Conservation (phyloP, 2,888 invertebrate species). For the Hypercompe scribonia region DNA sequence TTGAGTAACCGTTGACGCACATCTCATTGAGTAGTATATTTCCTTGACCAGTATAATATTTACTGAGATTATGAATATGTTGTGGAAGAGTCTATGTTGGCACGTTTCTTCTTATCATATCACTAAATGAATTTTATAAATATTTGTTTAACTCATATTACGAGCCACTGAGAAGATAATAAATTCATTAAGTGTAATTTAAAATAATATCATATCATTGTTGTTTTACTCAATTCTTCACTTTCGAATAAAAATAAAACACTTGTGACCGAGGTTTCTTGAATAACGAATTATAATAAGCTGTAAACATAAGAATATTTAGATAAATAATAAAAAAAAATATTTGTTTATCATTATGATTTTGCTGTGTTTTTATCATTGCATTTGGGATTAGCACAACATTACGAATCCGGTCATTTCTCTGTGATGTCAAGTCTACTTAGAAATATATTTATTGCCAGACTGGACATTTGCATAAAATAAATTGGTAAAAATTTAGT, state of each 20-base stretch:
- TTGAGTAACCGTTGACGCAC: neutral
- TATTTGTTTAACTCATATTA: neutral
- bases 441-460: no score
- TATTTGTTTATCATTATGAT: no score
- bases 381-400: no score
- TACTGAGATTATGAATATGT: neutral
- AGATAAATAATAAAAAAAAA: no score
- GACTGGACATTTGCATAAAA: no score
- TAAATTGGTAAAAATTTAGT: no score
- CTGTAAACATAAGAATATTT: no score
- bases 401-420: no score
- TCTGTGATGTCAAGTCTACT: no score
- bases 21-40: neutral
- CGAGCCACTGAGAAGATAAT: neutral
- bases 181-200: neutral
- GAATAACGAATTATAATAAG: neutral
- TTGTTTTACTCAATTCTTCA: neutral
- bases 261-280: neutral
- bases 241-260: no score
- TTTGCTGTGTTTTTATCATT: no score
- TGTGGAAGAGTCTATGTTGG: neutral
- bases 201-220: neutral
- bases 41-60: neutral
- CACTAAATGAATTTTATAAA: neutral
- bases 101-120: neutral